Evolutionary conservation across 2,113 vertebrate genomes (phyloP), one percentile per base, ranked within the genome.

Genomic region (Anser cygnoides): DNA sequence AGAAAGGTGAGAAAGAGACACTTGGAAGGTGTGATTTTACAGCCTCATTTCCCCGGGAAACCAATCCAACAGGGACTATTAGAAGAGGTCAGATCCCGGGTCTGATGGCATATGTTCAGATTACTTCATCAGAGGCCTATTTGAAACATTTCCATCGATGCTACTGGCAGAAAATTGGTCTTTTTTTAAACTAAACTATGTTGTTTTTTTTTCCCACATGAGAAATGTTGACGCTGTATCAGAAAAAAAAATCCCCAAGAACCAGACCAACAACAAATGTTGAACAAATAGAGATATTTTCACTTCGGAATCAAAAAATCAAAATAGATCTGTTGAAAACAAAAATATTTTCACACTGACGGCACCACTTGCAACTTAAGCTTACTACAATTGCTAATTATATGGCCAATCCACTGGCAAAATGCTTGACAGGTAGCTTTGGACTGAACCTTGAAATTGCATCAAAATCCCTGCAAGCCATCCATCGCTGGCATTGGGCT

Each of bases 321-420:
- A 84, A 93, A 96, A 96, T 84, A 97, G 89, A 93, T 84, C 91
- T 93, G 80, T 68, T 71, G 65, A 81, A 92, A 96, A 58, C 65
- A 94, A 89, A 86, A 93, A 92, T 94, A 68, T 95, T 96, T 94
- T 78, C 91, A 55, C 66, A 10, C 28, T 10, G 70, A 59, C 57
- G 59, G 89, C 6, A 3, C 37, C 2, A 23, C 65, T 81, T 55
- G 46, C 83, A 90, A 43, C 54, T 70, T 52, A 20, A 1, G 3
- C 75, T 90, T 7, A 13, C 41, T 46, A 59, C 0, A 1, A 9
- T 57, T 57, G 78, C 39, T 54, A 58, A 67, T 90, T 73, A 29
- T 50, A 9, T 0, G 1, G 46, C 50, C 65, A 49, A 55, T 63
- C 49, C 49, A 0, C 35, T 73, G 79, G 78, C 49, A 92, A 29